A percentile compares a stretch with the other conserved stretches of the same genome.
Evolutionary conservation across 2,113 vertebrate species (phyloP).

Genomic region (Colius striatus): DNA sequence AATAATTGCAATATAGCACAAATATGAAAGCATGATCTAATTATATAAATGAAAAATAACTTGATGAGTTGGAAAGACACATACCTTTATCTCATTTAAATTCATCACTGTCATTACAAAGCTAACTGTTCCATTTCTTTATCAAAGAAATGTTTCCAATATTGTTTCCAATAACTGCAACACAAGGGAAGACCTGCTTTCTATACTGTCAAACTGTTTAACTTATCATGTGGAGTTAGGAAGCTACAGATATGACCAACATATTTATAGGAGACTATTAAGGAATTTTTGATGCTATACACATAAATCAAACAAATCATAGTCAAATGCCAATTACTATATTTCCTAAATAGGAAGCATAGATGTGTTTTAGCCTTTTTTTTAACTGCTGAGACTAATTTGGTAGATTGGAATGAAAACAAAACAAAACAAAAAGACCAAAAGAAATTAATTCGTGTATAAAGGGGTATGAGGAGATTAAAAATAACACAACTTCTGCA

Average conservation of each 20-base stretch:
- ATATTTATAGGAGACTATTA: not conserved
- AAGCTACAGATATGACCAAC: not conserved
- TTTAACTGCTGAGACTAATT: not conserved
- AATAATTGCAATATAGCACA: not conserved
- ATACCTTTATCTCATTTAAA: not conserved
- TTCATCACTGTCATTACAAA: not conserved
- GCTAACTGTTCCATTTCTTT: not conserved
- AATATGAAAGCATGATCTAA: not conserved
- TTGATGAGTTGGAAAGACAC: not conserved
- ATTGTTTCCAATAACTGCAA: not conserved
- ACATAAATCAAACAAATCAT: not conserved
- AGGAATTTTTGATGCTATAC: not conserved
- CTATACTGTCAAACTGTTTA: not conserved
- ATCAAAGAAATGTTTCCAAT: not conserved
- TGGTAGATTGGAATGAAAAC: not conserved
- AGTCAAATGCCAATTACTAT: not conserved
- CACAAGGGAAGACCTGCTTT: not conserved
- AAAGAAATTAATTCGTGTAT: rapidly evolving
- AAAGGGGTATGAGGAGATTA: not conserved
- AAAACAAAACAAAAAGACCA: too few relatives aligned
- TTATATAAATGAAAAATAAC: not conserved
- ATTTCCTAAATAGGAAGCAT: not conserved
- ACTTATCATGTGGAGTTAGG: not conserved
- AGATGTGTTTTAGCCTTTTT: not conserved
- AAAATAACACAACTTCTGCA: not conserved